Evolutionary conservation across 1,140 invertebrate species (phyloP), one percentile per base, ranked within the genome.

Genomic region (Calosoma granatense): DNA sequence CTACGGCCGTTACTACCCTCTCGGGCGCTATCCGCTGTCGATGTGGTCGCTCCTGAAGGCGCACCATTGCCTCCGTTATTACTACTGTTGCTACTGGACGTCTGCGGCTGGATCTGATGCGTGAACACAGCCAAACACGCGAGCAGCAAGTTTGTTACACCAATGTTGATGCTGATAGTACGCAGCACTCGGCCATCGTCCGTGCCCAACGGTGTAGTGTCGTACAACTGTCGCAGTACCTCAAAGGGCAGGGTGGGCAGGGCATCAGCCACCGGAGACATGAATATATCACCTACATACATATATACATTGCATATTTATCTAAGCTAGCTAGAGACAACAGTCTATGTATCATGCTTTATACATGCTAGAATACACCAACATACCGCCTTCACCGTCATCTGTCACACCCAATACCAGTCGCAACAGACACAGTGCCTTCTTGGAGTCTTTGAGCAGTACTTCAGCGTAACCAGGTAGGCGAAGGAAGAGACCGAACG

Each of bases 381-480:
- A 6, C n/a, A 20, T 54, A 85, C 86, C 85, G 67, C 90, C 92
- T 71, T 94, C 90, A 30, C 90, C 92, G 68, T 94, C 91, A 65
- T 93, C 90, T 0, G 88, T 89, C 0, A 94, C 91, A 1, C 93
- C 92, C 6, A 95, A 76, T 14, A 92, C 85, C 17, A 96, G 74
- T 2, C 92, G 75, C 23, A 96, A 73, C 43, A 95, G 74, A 73
- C 88, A 92, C 64, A 91, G 86, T 0, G 92, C 92, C 47, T 86
- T 83, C 63, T 87, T 83, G 54, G 87, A 83, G 70, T 93, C 88
- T 66, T 85, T 84, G 0, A 95, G 74, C 22, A 97, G 67, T 2
- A 92, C 87, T 68, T 92, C 90, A 0, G 92, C 91, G 70, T 94
- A 96, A 2, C 90, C 87, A 0, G 91, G 91, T 56, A 96, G 72